phyloP scores from a whole-genome alignment of 2,888 invertebrate genomes.

The Carterocephalus palaemon region DNA sequence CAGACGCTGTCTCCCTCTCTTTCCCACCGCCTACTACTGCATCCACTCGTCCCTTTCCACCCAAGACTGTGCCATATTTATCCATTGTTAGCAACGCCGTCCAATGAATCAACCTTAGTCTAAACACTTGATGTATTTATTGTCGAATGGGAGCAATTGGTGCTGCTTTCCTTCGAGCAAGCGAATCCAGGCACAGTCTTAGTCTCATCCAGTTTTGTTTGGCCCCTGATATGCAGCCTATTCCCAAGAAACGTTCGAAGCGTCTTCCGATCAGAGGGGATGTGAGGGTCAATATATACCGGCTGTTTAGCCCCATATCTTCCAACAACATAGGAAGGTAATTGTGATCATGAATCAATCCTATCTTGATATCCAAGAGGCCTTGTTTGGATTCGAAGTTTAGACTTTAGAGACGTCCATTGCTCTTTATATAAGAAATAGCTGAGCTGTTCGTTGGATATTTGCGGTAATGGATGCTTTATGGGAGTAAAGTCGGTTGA shows the following conservation, averaged over 20 bases:
- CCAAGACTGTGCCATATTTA: slow-evolving; percentile 22
- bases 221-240: slow-evolving; percentile 4
- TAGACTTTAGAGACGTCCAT: slow-evolving; percentile 6
- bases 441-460: not conserved
- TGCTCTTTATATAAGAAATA: slow-evolving; percentile 18
- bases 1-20: not conserved
- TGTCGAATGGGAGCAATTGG: slow-evolving; percentile 36
- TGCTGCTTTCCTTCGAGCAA: slow-evolving; percentile 11
- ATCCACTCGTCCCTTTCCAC: slow-evolving; percentile 2
- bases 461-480: slow-evolving; percentile 17
- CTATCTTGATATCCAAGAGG: slow-evolving; percentile 51
- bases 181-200: slow-evolving; percentile 19
- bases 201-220: slow-evolving; percentile 45
- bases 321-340: slow-evolving; percentile 62
- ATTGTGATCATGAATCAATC: slow-evolving; percentile 76
- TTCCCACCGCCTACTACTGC: not conserved
- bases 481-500: not conserved
- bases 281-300: not conserved
- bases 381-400: not conserved
- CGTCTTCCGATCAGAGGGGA: not conserved
- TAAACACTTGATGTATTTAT: slow-evolving; percentile 61
- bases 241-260: not conserved
- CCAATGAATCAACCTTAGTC: slow-evolving; percentile 43
- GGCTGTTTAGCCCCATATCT: slow-evolving; percentile 29
- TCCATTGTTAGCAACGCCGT: slow-evolving; percentile 22